Evolutionary conservation across 2,888 invertebrate species (phyloP).

Genomic region (Diaprepes abbreviatus): DNA sequence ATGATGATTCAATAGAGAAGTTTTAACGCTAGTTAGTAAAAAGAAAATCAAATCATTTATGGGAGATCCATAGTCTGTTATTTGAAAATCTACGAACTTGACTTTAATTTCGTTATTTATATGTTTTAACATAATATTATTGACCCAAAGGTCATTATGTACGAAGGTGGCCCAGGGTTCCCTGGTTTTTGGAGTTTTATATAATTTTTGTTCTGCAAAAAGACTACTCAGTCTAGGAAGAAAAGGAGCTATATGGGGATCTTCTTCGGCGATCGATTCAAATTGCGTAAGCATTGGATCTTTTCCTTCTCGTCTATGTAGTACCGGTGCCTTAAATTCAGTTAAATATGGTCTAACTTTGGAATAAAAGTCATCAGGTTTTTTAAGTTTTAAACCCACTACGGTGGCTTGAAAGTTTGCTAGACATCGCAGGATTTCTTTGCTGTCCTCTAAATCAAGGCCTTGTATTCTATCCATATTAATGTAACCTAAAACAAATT

Average conservation of each 20-base stretch:
- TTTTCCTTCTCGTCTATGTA: too few relatives aligned
- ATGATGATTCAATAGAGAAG: slow-evolving; percentile 63
- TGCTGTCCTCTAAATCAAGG: slow-evolving; percentile 68
- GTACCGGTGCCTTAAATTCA: background rate
- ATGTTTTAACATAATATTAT: slow-evolving; percentile 71
- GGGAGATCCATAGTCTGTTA: slow-evolving; percentile 68
- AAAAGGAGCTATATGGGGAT: slow-evolving; percentile 20
- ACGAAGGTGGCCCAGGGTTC: slow-evolving; percentile 68
- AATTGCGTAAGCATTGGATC: background rate
- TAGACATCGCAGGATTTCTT: too few relatives aligned
- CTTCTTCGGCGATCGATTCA: slow-evolving; percentile 16
- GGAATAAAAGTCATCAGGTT: slow-evolving; percentile 64
- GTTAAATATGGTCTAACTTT: slow-evolving; percentile 63
- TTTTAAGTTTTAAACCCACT: slow-evolving; percentile 68
- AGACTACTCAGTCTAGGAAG: background rate
- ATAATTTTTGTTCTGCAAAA: slow-evolving; percentile 7
- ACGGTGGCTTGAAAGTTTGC: slow-evolving; percentile 72
- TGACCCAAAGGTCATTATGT: slow-evolving; percentile 73
- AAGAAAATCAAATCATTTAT: slow-evolving; percentile 71
- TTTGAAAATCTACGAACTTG: slow-evolving; percentile 73
- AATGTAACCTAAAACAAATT: slow-evolving; percentile 68
- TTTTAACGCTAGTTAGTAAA: slow-evolving; percentile 68
- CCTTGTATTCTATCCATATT: slow-evolving; percentile 68
- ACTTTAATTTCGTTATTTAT: slow-evolving; percentile 57
- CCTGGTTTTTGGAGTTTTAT: slow-evolving; percentile 29